Conservation (phyloP, 1,140 invertebrate species). For the Drosophila obscura region DNA sequence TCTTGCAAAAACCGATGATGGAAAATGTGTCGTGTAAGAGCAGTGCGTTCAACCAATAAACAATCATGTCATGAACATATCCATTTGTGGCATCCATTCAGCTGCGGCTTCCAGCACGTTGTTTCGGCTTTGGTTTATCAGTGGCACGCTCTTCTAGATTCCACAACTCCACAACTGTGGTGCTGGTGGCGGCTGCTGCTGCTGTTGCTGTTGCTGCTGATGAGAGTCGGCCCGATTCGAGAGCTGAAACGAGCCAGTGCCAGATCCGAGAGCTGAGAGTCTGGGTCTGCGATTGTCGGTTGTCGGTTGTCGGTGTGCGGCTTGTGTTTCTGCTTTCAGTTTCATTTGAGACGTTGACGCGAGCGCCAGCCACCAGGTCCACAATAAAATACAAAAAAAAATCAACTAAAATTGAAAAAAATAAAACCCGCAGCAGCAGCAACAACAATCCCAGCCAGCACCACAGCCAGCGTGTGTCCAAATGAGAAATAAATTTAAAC, state of each 20-base stretch:
- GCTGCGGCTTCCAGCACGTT: constrained; percentile 72
- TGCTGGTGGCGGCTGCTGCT: neutral
- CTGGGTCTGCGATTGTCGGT: constrained; percentile 8
- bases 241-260: constrained; percentile 24
- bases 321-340: constrained; percentile 77
- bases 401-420: constrained; percentile 28
- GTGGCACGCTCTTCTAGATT: constrained; percentile 77
- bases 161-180: constrained; percentile 40
- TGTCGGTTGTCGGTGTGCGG: constrained; percentile 17
- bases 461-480: constrained; percentile 42
- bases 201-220: constrained; percentile 15
- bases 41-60: constrained; percentile 29
- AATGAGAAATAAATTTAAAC: constrained; percentile 57
- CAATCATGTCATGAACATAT: constrained; percentile 54
- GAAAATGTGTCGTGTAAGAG: no score
- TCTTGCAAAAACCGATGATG: no score
- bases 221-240: constrained; percentile 8
- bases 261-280: constrained; percentile 21
- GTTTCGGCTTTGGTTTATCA: constrained; percentile 60
- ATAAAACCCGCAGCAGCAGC: constrained; percentile 23
- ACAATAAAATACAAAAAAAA: constrained; percentile 29
- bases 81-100: constrained; percentile 61
- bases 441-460: constrained; percentile 36
- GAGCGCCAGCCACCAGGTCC: constrained; percentile 54
- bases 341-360: constrained; percentile 80